A percentile compares a stretch with the other conserved stretches of the same genome.
Evolutionary conservation across 92 coral and sea anemone genomes (phyloP).

Genomic region (Blastomussa wellsi): DNA sequence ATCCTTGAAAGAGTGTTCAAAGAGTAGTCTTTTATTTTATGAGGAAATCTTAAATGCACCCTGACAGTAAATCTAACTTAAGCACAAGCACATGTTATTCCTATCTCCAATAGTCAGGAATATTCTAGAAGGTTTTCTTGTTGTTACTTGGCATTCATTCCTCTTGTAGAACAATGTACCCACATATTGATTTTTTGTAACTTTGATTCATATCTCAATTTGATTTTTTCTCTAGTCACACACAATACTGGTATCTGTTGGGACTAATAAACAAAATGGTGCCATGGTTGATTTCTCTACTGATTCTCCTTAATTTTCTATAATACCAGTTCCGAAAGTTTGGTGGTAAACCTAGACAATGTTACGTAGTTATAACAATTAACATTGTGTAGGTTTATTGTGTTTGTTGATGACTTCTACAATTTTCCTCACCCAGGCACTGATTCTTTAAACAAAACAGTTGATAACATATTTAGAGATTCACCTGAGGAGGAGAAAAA

Average conservation of each 20-base stretch:
- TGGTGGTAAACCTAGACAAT: background rate
- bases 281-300: background rate
- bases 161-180: background rate
- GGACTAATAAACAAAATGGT: too few species aligned
- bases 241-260: too few species aligned
- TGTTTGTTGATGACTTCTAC: background rate
- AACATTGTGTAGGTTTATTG: too few species aligned
- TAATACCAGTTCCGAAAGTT: background rate
- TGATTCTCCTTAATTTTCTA: background rate
- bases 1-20: background rate
- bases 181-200: background rate
- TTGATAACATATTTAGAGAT: too few species aligned
- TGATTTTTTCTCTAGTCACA: background rate
- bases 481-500: background rate
- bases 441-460: too few species aligned
- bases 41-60: background rate
- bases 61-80: background rate
- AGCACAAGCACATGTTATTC: conserved; percentile 13
- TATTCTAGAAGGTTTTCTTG: conserved; percentile 20
- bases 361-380: too few species aligned
- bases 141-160: background rate
- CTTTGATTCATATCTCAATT: background rate
- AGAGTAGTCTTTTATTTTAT: background rate
- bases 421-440: background rate
- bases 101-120: background rate